These are phyloP conservation scores for Leptodactylus fallax DNA, from an alignment of 2,797 vertebrate genomes.

Conservation along the genomic window DNA sequence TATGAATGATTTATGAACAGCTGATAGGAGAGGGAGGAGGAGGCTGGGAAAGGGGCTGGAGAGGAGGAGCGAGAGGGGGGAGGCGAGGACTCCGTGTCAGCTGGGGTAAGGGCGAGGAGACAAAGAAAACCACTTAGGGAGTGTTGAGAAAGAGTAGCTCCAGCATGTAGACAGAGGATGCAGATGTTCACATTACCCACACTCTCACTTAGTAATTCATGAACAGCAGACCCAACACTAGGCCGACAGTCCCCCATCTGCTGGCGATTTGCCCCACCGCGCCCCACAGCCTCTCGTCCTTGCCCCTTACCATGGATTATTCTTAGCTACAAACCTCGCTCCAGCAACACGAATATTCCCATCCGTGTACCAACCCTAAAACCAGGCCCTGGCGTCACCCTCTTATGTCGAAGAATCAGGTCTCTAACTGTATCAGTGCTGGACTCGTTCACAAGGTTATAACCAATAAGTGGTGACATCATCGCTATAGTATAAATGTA, in stretches of 20 bases:
- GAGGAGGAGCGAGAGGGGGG: slow-evolving; percentile 5
- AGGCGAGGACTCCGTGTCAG: slow-evolving; percentile 58
- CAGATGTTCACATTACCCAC: background rate
- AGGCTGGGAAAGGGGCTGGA: background rate
- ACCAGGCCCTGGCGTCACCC: background rate
- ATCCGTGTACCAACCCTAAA: background rate
- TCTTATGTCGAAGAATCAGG: background rate
- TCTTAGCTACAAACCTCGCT: background rate
- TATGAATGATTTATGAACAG: slow-evolving; percentile 64
- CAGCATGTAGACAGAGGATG: background rate
- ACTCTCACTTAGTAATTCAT: background rate
- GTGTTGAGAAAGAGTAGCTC: slow-evolving; percentile 33
- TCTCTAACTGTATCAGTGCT: background rate
- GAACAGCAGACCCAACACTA: background rate
- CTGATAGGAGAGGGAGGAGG: slow-evolving; percentile 36
- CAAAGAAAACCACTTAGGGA: slow-evolving; percentile 59
- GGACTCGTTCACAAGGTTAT: background rate
- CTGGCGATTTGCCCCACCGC: background rate
- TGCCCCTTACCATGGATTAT: background rate
- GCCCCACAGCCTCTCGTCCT: background rate
- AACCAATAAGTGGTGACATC: slow-evolving; percentile 4
- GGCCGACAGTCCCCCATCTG: background rate
- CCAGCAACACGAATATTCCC: background rate
- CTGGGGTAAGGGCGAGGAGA: slow-evolving; percentile 62
- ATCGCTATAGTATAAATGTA: background rate